Base-by-base conservation (phyloP, 2,113 vertebrate genomes). In the Stercorarius parasiticus region DNA sequence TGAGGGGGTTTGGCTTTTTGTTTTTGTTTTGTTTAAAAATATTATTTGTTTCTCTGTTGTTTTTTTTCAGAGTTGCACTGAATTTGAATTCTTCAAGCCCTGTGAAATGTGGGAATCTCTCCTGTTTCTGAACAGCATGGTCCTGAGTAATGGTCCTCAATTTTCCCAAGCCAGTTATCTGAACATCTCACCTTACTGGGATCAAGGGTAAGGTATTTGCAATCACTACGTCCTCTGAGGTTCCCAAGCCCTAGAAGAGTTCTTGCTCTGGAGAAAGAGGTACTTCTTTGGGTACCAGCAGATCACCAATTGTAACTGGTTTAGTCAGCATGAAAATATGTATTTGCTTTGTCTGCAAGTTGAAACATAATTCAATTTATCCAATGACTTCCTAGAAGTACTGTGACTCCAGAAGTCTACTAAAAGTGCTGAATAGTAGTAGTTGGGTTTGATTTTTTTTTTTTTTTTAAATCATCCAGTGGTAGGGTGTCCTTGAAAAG, bases 261-360 rank as follows among this genome's bases (percentile, higher is more conserved):
- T 89, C 21, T 79, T 2, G 1, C 11, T 79, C 55, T 85, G 53
- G 34, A 86, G 43, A 76, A 88, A 80, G 40, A 72, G 22, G 14
- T 55, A 56, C 10, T 72, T 13, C n/a, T 91, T 15, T 32, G 56
- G 32, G 21, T 34, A 92, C 76, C 9, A 80, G 27, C 18, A 49
- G 32, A 90, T 80, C 36, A 90, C 76, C 61, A 69, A 11, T 43
- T 52, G 20, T 53, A 76, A 82, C 79, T 69, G 79, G 52, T 95
- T 90, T 90, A 92, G 62, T 90, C 66, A 93, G 88, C 76, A 86
- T 82, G 52, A 88, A 95, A 95, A 93, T 83, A 93, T 43, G 56
- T 65, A 95, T 95, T 82, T 90, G 62, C 87, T 94, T 95, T 0
- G 11, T 94, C 81, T 77, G 88, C 62, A 92, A 86, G 69, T 86